Conservation (phyloP, 2,888 invertebrate genomes). For the Muschampia plurimacula region DNA sequence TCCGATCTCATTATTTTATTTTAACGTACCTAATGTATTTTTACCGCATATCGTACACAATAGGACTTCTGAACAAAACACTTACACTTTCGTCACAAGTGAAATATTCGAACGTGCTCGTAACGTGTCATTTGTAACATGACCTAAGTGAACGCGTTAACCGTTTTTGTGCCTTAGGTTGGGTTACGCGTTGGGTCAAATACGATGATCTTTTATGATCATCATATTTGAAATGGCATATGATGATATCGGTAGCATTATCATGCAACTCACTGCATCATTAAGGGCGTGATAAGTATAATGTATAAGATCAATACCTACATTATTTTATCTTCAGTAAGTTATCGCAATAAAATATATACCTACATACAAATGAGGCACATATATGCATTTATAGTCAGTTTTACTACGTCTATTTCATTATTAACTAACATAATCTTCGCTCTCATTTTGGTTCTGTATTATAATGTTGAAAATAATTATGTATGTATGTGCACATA, state of each 20-base stretch:
- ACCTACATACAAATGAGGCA: too few relatives aligned
- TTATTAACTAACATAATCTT: too few relatives aligned
- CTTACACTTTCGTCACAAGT: background rate
- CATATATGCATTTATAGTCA: too few relatives aligned
- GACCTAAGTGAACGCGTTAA: constrained; percentile 16
- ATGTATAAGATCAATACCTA: too few relatives aligned
- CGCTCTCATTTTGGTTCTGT: too few relatives aligned
- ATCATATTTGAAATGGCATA: constrained; percentile 5
- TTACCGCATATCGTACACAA: background rate
- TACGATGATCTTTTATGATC: constrained; percentile 21
- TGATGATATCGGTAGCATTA: constrained; percentile 11
- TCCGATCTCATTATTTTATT: too few relatives aligned
- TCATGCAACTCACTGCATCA: background rate
- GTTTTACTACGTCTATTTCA: too few relatives aligned
- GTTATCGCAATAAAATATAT: too few relatives aligned
- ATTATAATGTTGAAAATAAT: too few relatives aligned
- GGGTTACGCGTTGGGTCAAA: constrained; percentile 16
- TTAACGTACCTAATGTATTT: too few relatives aligned
- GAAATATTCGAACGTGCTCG: background rate
- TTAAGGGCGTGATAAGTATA: background rate
- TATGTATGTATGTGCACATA: too few relatives aligned
- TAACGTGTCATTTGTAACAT: constrained; percentile 15
- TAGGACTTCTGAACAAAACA: background rate
- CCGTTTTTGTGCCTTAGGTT: constrained; percentile 27
- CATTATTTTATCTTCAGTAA: too few relatives aligned